Base-by-base conservation (phyloP, 2,888 invertebrate genomes). In the Phyllotreta striolata region DNA sequence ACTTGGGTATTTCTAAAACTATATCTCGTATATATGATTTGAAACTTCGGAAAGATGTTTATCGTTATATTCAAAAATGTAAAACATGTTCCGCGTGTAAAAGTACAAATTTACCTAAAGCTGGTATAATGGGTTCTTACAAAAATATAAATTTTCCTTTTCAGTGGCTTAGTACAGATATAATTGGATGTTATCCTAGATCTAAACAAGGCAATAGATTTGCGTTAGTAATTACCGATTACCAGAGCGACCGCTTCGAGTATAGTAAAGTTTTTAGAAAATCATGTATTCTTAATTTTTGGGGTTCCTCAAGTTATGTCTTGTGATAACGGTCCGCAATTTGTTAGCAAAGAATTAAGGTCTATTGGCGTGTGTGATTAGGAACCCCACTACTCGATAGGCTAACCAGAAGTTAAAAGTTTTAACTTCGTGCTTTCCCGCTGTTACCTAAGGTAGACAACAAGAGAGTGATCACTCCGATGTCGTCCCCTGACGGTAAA, bases 1-100 rank as follows among this genome's bases (percentile, higher is more conserved):
- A 71, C 59, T 68, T 73, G n/a, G n/a, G n/a, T n/a, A n/a, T n/a
- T n/a, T 68, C 57, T 10, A 72, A 70, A 65, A 72, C 73, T 39
- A 34, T 71, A 3, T 40, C 60, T 43, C 24, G 70, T 44, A 65
- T 72, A 37, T 55, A 38, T n/a, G 62, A 65, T 12, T 13, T 67
- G 2, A 58, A 52, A 37, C 38, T 73, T 10, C n/a, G 66, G 1
- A 10, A 49, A 12, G 40, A 38, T 38, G 55, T 69, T 35, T 39
- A 60, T 46, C 40, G 57, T 3, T 68, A 66, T 55, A 47, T 68
- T 9, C 54, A 46, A 37, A 66, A 47, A 34, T 70, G 68, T 69
- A 54, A 47, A 12, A 44, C 66, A 0, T 67, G 68, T 63, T 55
- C 56, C 24, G 55, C 70, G 1, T 60, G 55, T 58, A 66, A 68